Percentiles rank a stretch among this genome's conserved stretches.
These are phyloP conservation scores for Synodontis membranacea DNA, from an alignment of 2,113 vertebrate species.

Conservation along the genomic window DNA sequence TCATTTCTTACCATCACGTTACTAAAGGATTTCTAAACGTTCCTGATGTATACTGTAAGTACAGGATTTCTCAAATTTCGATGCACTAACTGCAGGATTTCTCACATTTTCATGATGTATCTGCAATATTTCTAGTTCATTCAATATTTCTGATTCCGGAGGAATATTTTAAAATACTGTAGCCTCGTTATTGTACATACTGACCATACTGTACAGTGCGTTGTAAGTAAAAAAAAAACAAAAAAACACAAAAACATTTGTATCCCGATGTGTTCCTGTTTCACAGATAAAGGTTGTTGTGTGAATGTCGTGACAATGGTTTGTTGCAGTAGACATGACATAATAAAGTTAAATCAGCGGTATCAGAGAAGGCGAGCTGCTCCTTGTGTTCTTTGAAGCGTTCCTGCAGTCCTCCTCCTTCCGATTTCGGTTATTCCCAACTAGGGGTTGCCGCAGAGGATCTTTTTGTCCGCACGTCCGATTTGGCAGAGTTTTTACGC, in stretches of 20 bases:
- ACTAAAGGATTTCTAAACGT: neutral
- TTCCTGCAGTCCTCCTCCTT: too few species aligned
- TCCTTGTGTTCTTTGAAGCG: neutral
- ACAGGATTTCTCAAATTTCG: neutral
- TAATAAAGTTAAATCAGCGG: conserved; percentile 6
- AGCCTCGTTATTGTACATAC: conserved; percentile 32
- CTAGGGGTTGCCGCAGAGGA: too few species aligned
- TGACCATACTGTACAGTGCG: conserved; percentile 26
- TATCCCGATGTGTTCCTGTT: conserved; percentile 20
- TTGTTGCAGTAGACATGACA: conserved; percentile 7
- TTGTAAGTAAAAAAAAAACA: conserved; percentile 26
- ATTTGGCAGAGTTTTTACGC: too few species aligned
- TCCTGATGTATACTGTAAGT: neutral
- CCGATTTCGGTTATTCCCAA: too few species aligned
- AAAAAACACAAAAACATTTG: too few species aligned
- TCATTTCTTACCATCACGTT: neutral
- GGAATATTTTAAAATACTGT: conserved; percentile 4
- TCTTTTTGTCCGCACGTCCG: too few species aligned
- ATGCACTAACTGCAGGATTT: neutral
- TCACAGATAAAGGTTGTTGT: neutral
- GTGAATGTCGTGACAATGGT: conserved; percentile 22
- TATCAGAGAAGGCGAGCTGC: neutral
- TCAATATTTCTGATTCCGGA: conserved; percentile 15
- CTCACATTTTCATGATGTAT: neutral
- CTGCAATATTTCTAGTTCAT: neutral